Evolutionary conservation across 2,797 vertebrate species (phyloP), one percentile per base, ranked within the genome.

Genomic region (Sciaenops ocellatus): DNA sequence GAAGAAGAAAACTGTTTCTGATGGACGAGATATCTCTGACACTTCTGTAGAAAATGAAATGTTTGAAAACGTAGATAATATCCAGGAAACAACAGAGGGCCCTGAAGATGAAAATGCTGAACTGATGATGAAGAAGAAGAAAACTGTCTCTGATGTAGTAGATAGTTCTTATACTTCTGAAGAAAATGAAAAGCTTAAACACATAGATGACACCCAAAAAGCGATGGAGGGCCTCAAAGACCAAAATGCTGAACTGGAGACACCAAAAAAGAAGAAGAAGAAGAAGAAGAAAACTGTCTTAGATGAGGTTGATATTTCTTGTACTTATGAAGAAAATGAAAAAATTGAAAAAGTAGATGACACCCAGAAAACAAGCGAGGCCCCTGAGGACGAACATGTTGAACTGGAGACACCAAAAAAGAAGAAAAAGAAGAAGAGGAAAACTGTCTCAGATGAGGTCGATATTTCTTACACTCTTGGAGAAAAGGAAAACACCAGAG

Each of bases 341-440:
- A 30, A 30, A 30, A 30, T 30, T 30, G 30, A 30, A 30, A 9
- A 8, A 34, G 34, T 34, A 34, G 34, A 34, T 8, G 34, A 34
- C 34, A 34, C 8, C 34, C 34, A 34, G 34, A 34, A 34, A 34
- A 34, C 34, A 34, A 34, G 34, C 34, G 34, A 34, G 34, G 7
- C 8, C 34, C 34, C 34, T 8, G 8, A 9, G 34, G 34, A 9
- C 9, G 34, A 34, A 34, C 8, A 34, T 9, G 34, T 8, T 34
- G 34, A 34, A 34, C 34, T 38, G 8, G 7, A 38, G 34, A 38
- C 34, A 9, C 8, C 34, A 2, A 44, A 80, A 28, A 83, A 68
- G 55, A 75, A 44, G 16, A 84, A 78, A 56, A 84, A 60, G 22
- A 82, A 52, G 3, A 79, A 60, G n/a, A 69, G 62, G 28, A 30